These are phyloP conservation scores for Nasonia oneida DNA, from an alignment of 2,888 invertebrate species.

Conservation along the genomic window DNA sequence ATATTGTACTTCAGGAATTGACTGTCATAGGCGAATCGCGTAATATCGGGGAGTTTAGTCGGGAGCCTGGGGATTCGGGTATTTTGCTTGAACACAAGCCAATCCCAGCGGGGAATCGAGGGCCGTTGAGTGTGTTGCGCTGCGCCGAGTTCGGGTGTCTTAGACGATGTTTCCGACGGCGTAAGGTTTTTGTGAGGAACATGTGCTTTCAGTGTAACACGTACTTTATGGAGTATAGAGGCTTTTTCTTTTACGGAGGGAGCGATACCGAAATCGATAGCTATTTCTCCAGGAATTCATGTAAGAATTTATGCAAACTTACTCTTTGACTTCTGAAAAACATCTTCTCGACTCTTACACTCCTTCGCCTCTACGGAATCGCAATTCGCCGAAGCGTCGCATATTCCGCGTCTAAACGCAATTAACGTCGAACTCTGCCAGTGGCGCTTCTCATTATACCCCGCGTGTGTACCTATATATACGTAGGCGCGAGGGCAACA, in stretches of 20 bases:
- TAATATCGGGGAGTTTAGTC: constrained; percentile 14
- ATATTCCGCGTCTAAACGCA: not conserved
- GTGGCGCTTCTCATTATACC: constrained; percentile 19
- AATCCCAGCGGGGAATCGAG: not conserved
- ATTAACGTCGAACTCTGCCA: not conserved
- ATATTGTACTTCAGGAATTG: constrained; percentile 8
- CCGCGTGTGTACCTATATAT: not conserved
- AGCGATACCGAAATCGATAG: not conserved
- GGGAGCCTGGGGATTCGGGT: not conserved
- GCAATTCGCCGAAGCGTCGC: not conserved
- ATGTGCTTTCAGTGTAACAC: not conserved
- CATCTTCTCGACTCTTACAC: not conserved
- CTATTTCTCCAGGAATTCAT: too few species aligned
- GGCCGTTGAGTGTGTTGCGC: not conserved
- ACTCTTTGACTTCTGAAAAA: not conserved
- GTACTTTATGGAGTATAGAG: not conserved
- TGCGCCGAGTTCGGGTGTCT: not conserved
- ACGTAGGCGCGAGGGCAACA: not conserved
- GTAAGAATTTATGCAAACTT: too few species aligned
- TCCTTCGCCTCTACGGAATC: not conserved
- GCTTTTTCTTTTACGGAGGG: not conserved
- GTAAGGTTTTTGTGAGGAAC: not conserved
- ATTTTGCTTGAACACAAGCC: constrained; percentile 1
- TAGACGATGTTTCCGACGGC: not conserved
- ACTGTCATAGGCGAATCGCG: constrained; percentile 7